phyloP scores from a whole-genome alignment of 2,797 vertebrate genomes.

The Sternarchorhynchus goeldii region DNA sequence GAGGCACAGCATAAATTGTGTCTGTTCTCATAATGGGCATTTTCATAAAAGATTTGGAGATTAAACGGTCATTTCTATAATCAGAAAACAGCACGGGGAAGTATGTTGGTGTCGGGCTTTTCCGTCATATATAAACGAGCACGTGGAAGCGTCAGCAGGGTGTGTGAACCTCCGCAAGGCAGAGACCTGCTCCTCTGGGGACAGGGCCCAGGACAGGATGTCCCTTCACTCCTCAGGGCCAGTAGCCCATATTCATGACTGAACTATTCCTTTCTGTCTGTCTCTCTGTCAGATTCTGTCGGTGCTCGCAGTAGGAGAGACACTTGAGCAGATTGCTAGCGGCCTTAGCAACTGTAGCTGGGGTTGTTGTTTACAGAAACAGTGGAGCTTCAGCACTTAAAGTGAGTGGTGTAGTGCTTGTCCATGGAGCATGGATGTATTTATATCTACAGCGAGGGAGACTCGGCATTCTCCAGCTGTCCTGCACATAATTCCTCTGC shows the following conservation, averaged over 20 bases:
- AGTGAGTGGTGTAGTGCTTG: constrained; percentile 27
- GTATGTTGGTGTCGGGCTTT: not conserved
- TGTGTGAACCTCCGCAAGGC: not conserved
- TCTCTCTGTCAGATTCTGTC: not conserved
- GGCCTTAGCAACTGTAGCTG: constrained; percentile 48
- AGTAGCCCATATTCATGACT: constrained; percentile 13
- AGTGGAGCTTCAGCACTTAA: constrained; percentile 41
- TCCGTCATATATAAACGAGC: constrained; percentile 6
- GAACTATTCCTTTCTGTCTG: not conserved
- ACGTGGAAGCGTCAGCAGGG: not conserved
- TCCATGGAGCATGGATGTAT: constrained; percentile 44
- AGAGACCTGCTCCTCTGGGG: not conserved
- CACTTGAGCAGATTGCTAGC: not conserved
- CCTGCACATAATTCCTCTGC: constrained; percentile 2
- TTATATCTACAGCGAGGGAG: constrained; percentile 43
- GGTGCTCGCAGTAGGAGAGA: not conserved
- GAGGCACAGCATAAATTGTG: not conserved
- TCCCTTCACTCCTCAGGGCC: not conserved
- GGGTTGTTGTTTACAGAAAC: constrained; percentile 53
- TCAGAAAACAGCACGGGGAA: not conserved
- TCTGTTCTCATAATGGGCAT: too few relatives aligned
- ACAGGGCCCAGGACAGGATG: constrained; percentile 4
- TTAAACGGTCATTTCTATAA: constrained; percentile 24
- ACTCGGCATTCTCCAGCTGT: constrained; percentile 39
- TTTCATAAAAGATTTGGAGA: constrained; percentile 18